These are phyloP conservation scores for Echeneis naucrates DNA, from an alignment of 2,797 vertebrate species.

Conservation along the genomic window DNA sequence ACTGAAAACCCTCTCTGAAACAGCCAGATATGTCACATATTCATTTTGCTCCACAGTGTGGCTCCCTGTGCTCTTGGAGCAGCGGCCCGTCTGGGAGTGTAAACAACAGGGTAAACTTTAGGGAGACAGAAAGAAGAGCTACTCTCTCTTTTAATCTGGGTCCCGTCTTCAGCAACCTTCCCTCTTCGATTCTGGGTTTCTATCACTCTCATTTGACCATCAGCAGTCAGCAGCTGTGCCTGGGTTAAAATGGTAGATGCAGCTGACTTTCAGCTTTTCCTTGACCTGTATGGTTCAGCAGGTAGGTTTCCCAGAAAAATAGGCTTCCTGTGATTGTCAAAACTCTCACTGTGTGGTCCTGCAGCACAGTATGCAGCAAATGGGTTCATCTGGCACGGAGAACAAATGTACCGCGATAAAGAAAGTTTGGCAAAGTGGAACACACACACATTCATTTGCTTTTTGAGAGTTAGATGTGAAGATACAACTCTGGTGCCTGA, in stretches of 20 bases:
- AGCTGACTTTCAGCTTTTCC: background rate
- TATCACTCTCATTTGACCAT: slow-evolving; percentile 13
- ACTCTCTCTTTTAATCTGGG: slow-evolving; percentile 67
- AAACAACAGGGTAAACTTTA: slow-evolving; percentile 84
- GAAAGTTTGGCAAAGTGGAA: slow-evolving; percentile 6
- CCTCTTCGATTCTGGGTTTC: slow-evolving; percentile 47
- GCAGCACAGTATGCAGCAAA: slow-evolving; percentile 24
- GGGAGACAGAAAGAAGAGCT: slow-evolving; percentile 70
- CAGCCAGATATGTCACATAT: slow-evolving; percentile 83
- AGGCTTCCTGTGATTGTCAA: slow-evolving; percentile 73
- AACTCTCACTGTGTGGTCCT: slow-evolving; percentile 44
- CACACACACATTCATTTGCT: background rate
- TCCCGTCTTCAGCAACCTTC: slow-evolving; percentile 77
- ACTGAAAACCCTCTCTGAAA: slow-evolving; percentile 39
- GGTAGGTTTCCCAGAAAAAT: slow-evolving; percentile 33
- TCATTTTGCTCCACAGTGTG: slow-evolving; percentile 86
- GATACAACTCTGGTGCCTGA: background rate
- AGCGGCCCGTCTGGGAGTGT: slow-evolving; percentile 84
- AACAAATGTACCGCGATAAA: slow-evolving; percentile 17
- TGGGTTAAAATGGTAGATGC: slow-evolving; percentile 18
- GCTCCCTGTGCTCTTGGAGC: slow-evolving; percentile 82
- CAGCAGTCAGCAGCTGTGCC: slow-evolving; percentile 23
- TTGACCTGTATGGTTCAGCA: slow-evolving; percentile 22
- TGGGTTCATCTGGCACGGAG: slow-evolving; percentile 27
- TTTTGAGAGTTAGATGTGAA: background rate